A percentile compares a stretch with the other conserved stretches of the same genome.
Conservation (phyloP, 1,140 invertebrate species). For the Halesus radiatus region DNA sequence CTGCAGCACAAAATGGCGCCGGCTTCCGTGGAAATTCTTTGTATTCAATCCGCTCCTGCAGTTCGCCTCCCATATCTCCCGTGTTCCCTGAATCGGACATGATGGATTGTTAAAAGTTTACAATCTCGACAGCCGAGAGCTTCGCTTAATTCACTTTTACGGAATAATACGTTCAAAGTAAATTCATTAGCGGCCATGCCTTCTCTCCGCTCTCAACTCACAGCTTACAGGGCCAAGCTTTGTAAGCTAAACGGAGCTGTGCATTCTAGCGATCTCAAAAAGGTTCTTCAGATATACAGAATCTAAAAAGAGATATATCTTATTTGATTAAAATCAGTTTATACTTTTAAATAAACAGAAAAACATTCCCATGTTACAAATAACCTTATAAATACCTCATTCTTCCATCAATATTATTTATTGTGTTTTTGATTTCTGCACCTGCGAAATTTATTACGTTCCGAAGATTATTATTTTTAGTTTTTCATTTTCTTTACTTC, state of each 20-base stretch:
- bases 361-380: too few relatives aligned
- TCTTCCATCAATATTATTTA: too few relatives aligned
- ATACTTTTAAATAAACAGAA: background rate
- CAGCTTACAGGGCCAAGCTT: too few relatives aligned
- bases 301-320: background rate
- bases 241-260: background rate
- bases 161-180: conserved; percentile 15
- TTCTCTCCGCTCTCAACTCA: background rate
- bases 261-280: background rate
- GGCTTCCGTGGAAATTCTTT: too few relatives aligned
- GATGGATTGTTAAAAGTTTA: conserved; percentile 20
- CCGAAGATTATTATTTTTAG: too few relatives aligned
- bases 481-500: too few relatives aligned
- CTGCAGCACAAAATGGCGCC: too few relatives aligned
- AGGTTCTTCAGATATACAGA: background rate
- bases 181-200: conserved; percentile 21
- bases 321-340: background rate
- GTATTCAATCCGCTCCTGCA: too few relatives aligned
- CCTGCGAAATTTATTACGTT: too few relatives aligned
- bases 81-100: background rate
- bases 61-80: background rate
- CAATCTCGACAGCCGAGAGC: conserved; percentile 18
- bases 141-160: conserved; percentile 21
- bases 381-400: too few relatives aligned
- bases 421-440: too few relatives aligned